Evolutionary conservation across 2,888 invertebrate genomes (phyloP).

Genomic region (Aphidius colemani): DNA sequence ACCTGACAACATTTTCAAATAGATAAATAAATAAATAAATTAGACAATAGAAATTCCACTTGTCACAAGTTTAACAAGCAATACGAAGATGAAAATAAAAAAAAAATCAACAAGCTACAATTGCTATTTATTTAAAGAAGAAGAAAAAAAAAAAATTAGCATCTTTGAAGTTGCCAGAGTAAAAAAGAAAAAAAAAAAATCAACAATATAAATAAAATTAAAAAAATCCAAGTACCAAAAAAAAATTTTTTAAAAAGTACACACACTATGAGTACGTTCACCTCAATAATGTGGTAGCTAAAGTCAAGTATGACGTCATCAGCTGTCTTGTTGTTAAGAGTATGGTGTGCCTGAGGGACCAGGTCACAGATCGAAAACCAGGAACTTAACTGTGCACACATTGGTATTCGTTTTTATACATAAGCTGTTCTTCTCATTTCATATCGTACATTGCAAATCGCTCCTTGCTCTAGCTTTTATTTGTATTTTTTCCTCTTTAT

Average conservation of each 20-base stretch:
- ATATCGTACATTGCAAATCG: not conserved
- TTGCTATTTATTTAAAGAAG: no score
- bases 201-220: conserved; percentile 10
- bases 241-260: not conserved
- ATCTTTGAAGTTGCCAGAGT: not conserved
- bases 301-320: conserved; percentile 1
- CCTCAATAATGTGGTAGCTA: not conserved
- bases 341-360: conserved; percentile 17
- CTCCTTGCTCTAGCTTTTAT: conserved; percentile 2
- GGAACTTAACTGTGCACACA: conserved; percentile 25
- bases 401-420: no score
- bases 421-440: not conserved
- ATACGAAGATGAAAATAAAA: no score
- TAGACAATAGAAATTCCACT: not conserved
- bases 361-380: conserved; percentile 29
- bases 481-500: not conserved
- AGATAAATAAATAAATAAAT: conserved; percentile 12
- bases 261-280: conserved; percentile 6
- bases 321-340: conserved; percentile 4
- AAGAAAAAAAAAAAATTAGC: no score
- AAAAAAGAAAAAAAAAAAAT: not conserved
- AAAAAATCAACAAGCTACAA: no score
- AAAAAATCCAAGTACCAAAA: conserved; percentile 9
- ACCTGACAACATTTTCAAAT: not conserved
- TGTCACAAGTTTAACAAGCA: no score